phyloP scores from a whole-genome alignment of 2,113 vertebrate genomes.

The Hippocampus abdominalis region DNA sequence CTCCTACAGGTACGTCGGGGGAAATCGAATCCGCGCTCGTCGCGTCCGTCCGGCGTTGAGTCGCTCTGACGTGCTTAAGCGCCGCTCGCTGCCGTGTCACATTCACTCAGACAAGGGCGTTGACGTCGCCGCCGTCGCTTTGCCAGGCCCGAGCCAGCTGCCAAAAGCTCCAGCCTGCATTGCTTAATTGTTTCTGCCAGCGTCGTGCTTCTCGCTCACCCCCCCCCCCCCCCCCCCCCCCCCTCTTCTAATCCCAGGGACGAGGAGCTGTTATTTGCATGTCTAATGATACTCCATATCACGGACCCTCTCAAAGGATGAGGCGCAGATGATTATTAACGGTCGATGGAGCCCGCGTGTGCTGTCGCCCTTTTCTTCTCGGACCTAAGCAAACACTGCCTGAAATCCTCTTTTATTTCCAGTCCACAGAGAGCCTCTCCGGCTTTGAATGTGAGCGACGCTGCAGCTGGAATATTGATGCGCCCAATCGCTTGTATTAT shows the following conservation, averaged over 20 bases:
- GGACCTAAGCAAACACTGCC: slow-evolving; percentile 36
- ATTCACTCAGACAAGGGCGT: slow-evolving; percentile 58
- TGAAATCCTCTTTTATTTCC: not conserved
- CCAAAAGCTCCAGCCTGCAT: slow-evolving; percentile 55
- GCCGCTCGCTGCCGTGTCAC: slow-evolving; percentile 51
- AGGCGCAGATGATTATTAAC: slow-evolving; percentile 65
- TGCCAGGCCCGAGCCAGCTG: slow-evolving; percentile 45
- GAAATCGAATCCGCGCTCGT: slow-evolving; percentile 43
- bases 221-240: slow-evolving; percentile 57
- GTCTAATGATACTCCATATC: slow-evolving; percentile 70
- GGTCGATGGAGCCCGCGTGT: slow-evolving; percentile 55
- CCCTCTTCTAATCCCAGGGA: slow-evolving; percentile 60
- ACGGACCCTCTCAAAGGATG: slow-evolving; percentile 58
- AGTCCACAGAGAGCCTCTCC: slow-evolving; percentile 10
- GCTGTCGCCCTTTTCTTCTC: slow-evolving; percentile 50
- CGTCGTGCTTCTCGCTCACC: slow-evolving; percentile 60
- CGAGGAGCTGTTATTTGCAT: slow-evolving; percentile 74
- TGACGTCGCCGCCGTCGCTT: slow-evolving; percentile 44
- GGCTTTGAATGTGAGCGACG: slow-evolving; percentile 22
- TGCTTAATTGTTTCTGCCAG: slow-evolving; percentile 73
- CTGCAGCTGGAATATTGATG: slow-evolving; percentile 1
- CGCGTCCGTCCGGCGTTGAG: slow-evolving; percentile 55
- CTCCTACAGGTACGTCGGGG: not conserved
- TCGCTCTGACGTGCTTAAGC: slow-evolving; percentile 64
- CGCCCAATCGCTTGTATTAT: not conserved